Percentiles rank a stretch among this genome's conserved stretches.
phyloP scores from a whole-genome alignment of 2,113 vertebrate species.

The Piaya cayana region DNA sequence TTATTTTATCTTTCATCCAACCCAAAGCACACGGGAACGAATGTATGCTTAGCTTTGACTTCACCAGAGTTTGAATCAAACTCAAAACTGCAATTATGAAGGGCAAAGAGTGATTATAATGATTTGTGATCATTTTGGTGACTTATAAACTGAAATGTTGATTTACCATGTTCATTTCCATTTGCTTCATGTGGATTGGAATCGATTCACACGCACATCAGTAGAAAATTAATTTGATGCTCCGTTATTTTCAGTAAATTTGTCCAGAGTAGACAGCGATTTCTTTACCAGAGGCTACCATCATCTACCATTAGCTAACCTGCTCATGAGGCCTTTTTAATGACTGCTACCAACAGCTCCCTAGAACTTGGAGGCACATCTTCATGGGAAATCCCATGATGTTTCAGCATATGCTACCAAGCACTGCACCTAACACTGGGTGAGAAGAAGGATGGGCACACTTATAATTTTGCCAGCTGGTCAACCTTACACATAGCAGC shows the following conservation, averaged over 20 bases:
- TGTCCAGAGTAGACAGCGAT: not conserved
- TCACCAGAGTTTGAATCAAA: not conserved
- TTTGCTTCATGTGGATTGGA: not conserved
- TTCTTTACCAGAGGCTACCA: not conserved
- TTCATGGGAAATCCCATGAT: not conserved
- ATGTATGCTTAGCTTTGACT: not conserved
- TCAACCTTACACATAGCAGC: not conserved
- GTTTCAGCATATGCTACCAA: slow-evolving; percentile 28
- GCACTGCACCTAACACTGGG: not conserved
- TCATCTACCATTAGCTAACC: not conserved
- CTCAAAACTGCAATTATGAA: not conserved
- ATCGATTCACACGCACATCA: not conserved
- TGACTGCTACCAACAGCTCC: not conserved
- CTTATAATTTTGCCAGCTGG: not conserved
- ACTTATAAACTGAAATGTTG: slow-evolving; percentile 4
- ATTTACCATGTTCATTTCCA: not conserved
- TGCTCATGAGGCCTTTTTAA: not conserved
- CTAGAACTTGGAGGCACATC: not conserved
- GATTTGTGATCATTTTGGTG: not conserved
- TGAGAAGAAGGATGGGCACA: not conserved
- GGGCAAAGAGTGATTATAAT: not conserved
- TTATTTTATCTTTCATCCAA: slow-evolving; percentile 2
- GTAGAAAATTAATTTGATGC: not conserved
- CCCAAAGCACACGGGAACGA: not conserved
- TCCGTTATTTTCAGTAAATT: not conserved